These are phyloP conservation scores for Hydropsyche tenuis DNA, from an alignment of 1,140 invertebrate genomes.

Conservation along the genomic window DNA sequence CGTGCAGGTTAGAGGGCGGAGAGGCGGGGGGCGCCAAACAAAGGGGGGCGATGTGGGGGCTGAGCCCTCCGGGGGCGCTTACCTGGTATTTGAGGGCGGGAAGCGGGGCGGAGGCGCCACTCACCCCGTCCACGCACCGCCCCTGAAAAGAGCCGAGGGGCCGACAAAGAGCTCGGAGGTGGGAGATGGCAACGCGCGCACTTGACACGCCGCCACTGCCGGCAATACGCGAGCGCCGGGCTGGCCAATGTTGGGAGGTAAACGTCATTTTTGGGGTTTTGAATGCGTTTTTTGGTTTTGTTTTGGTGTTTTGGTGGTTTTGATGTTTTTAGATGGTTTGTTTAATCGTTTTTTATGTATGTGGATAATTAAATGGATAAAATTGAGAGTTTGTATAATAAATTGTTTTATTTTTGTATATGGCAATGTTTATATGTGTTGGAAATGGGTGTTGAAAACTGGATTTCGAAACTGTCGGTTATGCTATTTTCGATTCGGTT, in stretches of 20 bases:
- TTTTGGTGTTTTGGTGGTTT: neutral
- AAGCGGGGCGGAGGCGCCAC: neutral
- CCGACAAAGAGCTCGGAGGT: no score
- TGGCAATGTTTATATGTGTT: no score
- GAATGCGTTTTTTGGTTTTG: neutral
- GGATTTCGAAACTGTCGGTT: no score
- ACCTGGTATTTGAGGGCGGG: neutral
- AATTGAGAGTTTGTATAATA: no score
- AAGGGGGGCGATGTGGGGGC: neutral
- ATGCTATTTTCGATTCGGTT: no score
- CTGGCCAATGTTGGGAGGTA: no score
- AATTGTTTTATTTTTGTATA: no score
- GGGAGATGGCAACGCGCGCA: neutral
- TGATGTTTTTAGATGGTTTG: no score
- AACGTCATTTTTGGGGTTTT: neutral
- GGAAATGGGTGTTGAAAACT: no score
- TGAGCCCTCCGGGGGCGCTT: neutral
- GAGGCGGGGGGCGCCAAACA: neutral
- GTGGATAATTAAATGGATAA: no score
- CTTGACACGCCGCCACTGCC: constrained; percentile 14
- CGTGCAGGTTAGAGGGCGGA: neutral
- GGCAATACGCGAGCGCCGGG: constrained; percentile 7
- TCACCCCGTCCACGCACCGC: neutral
- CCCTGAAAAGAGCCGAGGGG: neutral
- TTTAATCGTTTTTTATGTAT: no score